Evolutionary conservation across 2,113 vertebrate genomes (phyloP).

Genomic region (Terrapene triunguis): DNA sequence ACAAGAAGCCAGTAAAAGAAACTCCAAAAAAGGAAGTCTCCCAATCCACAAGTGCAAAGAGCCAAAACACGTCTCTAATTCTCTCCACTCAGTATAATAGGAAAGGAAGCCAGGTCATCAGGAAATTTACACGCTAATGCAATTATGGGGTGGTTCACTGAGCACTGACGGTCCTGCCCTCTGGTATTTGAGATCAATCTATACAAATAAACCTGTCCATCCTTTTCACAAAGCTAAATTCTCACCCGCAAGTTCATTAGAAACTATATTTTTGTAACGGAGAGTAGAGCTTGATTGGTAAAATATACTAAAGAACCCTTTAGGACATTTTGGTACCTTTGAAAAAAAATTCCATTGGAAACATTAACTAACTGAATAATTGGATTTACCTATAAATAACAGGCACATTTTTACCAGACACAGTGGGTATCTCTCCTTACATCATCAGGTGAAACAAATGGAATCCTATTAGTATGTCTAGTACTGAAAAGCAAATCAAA

Average conservation of each 20-base stretch:
- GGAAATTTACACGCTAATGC: slow-evolving; percentile 75
- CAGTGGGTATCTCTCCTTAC: slow-evolving; percentile 56
- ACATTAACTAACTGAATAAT: slow-evolving; percentile 58
- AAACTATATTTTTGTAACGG: not conserved
- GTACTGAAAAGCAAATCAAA: slow-evolving; percentile 54
- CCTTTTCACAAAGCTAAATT: slow-evolving; percentile 26
- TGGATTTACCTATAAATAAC: slow-evolving; percentile 74
- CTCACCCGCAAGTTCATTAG: not conserved
- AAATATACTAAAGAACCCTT: not conserved
- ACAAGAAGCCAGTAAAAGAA: slow-evolving; percentile 18
- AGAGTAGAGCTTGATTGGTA: not conserved
- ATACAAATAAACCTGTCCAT: slow-evolving; percentile 8
- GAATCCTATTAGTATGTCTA: slow-evolving; percentile 53
- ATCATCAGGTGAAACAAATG: slow-evolving; percentile 59
- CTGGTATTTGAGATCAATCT: slow-evolving; percentile 2
- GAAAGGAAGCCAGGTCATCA: slow-evolving; percentile 72
- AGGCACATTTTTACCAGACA: slow-evolving; percentile 47
- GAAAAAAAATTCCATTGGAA: slow-evolving; percentile 36
- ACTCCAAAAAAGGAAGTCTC: slow-evolving; percentile 61
- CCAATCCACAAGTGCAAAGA: slow-evolving; percentile 45
- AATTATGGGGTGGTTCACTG: slow-evolving; percentile 63
- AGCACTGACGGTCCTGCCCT: slow-evolving; percentile 55
- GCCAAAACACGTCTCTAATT: slow-evolving; percentile 22
- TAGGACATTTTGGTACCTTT: slow-evolving; percentile 12
- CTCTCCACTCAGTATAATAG: slow-evolving; percentile 43